Base-by-base conservation (phyloP, 2,113 vertebrate genomes). In the Hiodon tergisus region DNA sequence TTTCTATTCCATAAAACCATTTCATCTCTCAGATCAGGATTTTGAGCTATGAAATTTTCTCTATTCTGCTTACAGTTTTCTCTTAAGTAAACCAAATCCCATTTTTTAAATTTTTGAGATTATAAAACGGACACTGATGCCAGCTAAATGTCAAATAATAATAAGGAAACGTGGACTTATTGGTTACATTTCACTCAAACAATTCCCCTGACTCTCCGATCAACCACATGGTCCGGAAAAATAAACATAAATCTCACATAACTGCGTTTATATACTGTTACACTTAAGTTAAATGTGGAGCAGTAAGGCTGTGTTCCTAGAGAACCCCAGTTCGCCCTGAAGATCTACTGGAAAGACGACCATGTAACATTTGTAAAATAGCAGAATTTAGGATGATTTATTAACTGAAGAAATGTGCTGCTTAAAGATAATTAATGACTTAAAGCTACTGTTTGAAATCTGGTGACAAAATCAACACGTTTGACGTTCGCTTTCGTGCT, bases 161-260 rank as follows among this genome's bases (percentile, higher is more conserved):
- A 31, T 31, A 54, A 53, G 67, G 57, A 75, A 68, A 80, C 78
- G 79, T 82, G 57, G 63, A 75, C 71, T 83, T 79, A 76, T 78
- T 78, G 77, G 81, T 84, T 78, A 83, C 80, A 82, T 75, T 78
- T 75, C 73, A 79, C 76, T 77, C 75, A 79, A 67, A 31, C 79
- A 81, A 81, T 82, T 87, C 78, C 65, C 75, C 57, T 78, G 81
- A 81, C 83, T 82, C 87, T 83, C 74, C 72, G 72, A 16, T 71
- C 81, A 52, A 83, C 82, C 81, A 85, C 82, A 87, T 84, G 62
- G 46, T 55, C 53, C 63, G 63, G 54, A 78, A 78, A 81, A 84
- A 81, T 74, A 80, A 81, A 81, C 79, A 82, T 51, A n/a, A 57
- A 69, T 78, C 70, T 76, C 65, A 76, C 79, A 73, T 60, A 79